Evolutionary conservation across 1,140 invertebrate genomes (phyloP), one percentile per base, ranked within the genome.

Genomic region (Lasioglossum albipes): DNA sequence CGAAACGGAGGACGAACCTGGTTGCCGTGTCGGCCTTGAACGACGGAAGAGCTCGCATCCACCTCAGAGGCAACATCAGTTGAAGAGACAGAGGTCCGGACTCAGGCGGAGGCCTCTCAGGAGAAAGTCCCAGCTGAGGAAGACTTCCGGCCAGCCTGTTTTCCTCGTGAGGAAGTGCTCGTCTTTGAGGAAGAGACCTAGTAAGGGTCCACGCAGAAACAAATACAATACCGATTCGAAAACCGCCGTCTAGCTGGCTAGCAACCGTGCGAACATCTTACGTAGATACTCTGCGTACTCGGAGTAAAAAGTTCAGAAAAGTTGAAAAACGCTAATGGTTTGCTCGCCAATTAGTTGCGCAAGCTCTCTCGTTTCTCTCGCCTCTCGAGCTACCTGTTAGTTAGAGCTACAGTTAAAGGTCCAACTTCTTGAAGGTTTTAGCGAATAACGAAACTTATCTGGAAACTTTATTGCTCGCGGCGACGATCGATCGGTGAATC

Each of bases 151-250:
- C 16, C 92, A 93, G 69, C 93, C 93, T 12, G 92, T 93, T 71
- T 93, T 92, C 79, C 88, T 93, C 31, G 91, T 92, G 9, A 87
- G 92, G 68, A 93, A 92, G 45, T 90, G 90, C 61, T 93, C 93
- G 7, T 93, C 92, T 16, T 87, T 92, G 57, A 89, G 92, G 75
- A 92, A 91, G 84, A 88, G 90, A 91, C 90, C 91, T 66, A 92
- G 92, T 93, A 93, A 91, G 92, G 87, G 49, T 22, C 45, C 10
- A 49, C 13, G 45, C 45, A 49, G 10, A 49, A 13, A 49, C 13
- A 49, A 49, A 13, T 49, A 49, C 10, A 49, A 12, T 49, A 10
- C 12, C 45, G 45, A 49, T 49, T 49, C 45, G 45, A 49, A 12
- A 12, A 10, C 12, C 45, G 45, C 45, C 0, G 1, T 45, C 42